These are phyloP conservation scores for Amphiprion percula DNA, from an alignment of 2,113 vertebrate species.

Conservation along the genomic window DNA sequence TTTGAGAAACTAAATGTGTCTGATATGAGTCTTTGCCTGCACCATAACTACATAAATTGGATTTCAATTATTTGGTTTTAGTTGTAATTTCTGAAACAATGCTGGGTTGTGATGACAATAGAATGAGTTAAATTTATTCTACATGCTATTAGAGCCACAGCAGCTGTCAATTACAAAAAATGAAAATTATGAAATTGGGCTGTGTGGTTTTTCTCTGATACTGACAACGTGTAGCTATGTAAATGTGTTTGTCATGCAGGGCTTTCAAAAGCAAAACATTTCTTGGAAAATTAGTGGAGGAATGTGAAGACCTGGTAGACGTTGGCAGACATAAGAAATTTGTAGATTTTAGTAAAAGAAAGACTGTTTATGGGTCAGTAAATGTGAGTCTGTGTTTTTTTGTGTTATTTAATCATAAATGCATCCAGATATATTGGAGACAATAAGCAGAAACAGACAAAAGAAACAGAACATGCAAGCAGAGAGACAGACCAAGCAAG, in stretches of 20 bases:
- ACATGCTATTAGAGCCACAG: constrained; percentile 10
- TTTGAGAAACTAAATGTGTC: too few species aligned
- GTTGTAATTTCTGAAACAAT: too few species aligned
- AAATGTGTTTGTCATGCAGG: constrained; percentile 53
- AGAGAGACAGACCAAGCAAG: not conserved
- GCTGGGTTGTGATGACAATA: too few species aligned
- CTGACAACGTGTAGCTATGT: constrained; percentile 32
- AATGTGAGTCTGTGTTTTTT: constrained; percentile 4
- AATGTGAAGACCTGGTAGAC: constrained; percentile 13
- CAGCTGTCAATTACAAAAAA: constrained; percentile 46
- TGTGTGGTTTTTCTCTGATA: constrained; percentile 36
- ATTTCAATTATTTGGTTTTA: too few species aligned
- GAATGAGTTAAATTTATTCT: not conserved
- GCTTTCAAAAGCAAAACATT: constrained; percentile 34
- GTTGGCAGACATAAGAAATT: constrained; percentile 38
- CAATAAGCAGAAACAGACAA: constrained; percentile 47
- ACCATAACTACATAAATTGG: too few species aligned
- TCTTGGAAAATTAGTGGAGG: not conserved
- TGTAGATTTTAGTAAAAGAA: constrained; percentile 22
- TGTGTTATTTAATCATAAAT: constrained; percentile 48
- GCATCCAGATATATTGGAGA: constrained; percentile 51
- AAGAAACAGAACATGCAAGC: constrained; percentile 5
- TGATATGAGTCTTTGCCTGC: too few species aligned
- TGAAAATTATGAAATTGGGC: constrained; percentile 27
- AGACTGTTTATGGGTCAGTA: not conserved